phyloP scores from a whole-genome alignment of 2,113 vertebrate species.

The Butastur rufipennis region DNA sequence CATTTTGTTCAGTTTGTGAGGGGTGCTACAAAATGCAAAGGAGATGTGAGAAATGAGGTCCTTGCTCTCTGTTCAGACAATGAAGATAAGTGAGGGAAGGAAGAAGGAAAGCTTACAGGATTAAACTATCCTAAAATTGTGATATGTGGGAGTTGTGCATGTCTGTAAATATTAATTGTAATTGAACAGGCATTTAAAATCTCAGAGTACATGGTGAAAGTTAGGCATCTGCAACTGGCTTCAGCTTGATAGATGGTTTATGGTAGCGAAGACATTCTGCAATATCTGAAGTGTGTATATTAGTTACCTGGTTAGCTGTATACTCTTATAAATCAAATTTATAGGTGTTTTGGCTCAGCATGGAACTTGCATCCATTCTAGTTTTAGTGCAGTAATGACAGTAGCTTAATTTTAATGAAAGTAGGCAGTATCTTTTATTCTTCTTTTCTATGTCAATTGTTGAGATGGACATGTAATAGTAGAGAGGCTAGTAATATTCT shows the following conservation, averaged over 20 bases:
- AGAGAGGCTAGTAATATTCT: neutral
- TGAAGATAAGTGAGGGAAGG: neutral
- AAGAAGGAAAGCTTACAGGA: neutral
- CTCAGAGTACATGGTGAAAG: neutral
- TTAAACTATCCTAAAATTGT: neutral
- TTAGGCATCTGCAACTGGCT: neutral
- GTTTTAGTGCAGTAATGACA: neutral
- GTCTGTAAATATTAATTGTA: neutral
- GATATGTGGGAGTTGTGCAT: neutral
- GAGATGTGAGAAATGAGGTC: neutral
- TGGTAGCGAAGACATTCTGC: neutral
- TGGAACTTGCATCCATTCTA: neutral
- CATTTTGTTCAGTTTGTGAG: neutral
- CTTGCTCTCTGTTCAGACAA: neutral
- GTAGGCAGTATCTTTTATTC: neutral
- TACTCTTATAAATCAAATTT: neutral
- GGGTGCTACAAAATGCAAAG: neutral
- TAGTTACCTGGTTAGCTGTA: neutral
- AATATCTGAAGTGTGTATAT: neutral
- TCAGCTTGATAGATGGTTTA: neutral
- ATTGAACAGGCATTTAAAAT: neutral
- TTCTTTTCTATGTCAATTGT: neutral
- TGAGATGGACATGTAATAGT: neutral
- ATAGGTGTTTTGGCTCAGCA: neutral
- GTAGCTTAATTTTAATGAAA: neutral